A percentile compares a stretch with the other conserved stretches of the same genome.
Evolutionary conservation across 2,113 vertebrate genomes (phyloP).

Genomic region (Tragulus kanchil): DNA sequence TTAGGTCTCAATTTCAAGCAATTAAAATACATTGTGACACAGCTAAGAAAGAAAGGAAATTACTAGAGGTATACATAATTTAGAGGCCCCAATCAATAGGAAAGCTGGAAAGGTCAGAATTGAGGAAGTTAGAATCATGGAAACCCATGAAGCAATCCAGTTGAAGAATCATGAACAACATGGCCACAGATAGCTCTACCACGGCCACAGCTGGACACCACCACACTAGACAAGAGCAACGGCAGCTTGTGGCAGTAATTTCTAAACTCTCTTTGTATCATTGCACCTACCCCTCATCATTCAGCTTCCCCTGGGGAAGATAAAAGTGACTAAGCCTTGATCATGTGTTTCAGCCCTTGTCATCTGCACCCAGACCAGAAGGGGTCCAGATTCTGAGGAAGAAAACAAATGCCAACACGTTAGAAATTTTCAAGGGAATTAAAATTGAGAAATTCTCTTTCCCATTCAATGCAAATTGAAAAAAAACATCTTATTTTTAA

Average conservation of each 20-base stretch:
- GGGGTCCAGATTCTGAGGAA: not conserved
- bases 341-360: not conserved
- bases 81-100: not conserved
- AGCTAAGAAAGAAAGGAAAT: not conserved
- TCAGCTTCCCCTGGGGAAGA: not conserved
- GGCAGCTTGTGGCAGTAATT: not conserved
- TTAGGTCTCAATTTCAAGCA: conserved; percentile 21
- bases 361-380: not conserved
- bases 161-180: not conserved
- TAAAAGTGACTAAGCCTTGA: not conserved
- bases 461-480: not conserved
- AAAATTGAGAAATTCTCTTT: not conserved
- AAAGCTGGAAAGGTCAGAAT: not conserved
- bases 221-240: not conserved
- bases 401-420: not conserved
- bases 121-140: not conserved
- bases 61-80: not conserved
- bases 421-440: not conserved
- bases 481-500: conserved; percentile 3
- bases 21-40: not conserved
- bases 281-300: not conserved
- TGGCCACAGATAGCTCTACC: not conserved
- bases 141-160: not conserved
- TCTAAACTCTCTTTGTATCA: not conserved
- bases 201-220: not conserved